Base-by-base conservation (phyloP, 2,113 vertebrate species). In the Ameiurus melas region DNA sequence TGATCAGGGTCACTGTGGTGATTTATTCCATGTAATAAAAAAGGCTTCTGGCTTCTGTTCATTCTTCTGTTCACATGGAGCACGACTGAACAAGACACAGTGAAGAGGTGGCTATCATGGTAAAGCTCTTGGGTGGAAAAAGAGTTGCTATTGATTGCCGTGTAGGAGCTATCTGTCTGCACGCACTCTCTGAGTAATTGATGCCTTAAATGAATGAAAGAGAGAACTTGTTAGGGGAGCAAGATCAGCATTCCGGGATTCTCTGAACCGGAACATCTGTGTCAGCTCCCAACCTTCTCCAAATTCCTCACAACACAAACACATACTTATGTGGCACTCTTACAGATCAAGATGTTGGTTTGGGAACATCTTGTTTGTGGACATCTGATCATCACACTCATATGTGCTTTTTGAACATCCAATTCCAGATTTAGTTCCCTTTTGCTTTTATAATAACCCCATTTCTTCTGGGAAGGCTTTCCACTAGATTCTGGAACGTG, bases 131-230 rank as follows among this genome's bases (percentile, higher is more conserved):
- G 17, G 33, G 51, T 87, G 66, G 47, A 88, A 90, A 86, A 78
- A 86, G 75, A 83, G 60, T 39, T 22, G 22, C 2, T 85, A 88
- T 86, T 39, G 87, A 88, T 88, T 81, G 80, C 89, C 58, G 58
- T 83, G 84, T 84, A 53, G 64, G 51, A 62, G 87, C 64, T 86
- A 73, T 86, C 89, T 86, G 89, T 84, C 85, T 55, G 47, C 51
- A 80, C 53, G 71, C 80, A 64, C 84, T 77, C 84, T 70, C 64
- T 84, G 80, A 80, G 89, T 73, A 90, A 90, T 86, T 83, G 85
- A 83, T 83, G 79, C 70, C 33, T 83, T 78, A 77, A 78, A 90
- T 90, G 86, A 83, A 90, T 90, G n/a, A 58, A 60, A 83, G 75
- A 85, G 51, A 71, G 51, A 87, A 33, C 47, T 27, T 66, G 77